Percentiles rank a stretch among this genome's conserved stretches.
These are phyloP conservation scores for Philaenus spumarius DNA, from an alignment of 1,140 invertebrate species.

Conservation along the genomic window DNA sequence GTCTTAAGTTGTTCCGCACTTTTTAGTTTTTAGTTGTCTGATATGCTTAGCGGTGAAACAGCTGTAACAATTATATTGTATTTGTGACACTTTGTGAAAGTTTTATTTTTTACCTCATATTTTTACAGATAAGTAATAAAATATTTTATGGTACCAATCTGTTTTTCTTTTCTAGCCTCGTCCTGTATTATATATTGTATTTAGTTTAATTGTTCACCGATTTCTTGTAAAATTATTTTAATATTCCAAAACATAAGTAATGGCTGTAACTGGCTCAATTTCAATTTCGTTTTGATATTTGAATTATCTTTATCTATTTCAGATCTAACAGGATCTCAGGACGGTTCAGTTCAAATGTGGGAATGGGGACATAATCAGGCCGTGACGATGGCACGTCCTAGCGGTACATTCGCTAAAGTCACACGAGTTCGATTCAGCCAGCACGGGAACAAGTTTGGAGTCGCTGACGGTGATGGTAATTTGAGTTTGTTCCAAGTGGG, in stretches of 20 bases:
- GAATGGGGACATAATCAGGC: conserved; percentile 93
- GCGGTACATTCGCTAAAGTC: conserved; percentile 93
- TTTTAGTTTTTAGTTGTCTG: no score
- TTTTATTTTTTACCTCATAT: no score
- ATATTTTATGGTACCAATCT: no score
- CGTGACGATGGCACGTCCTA: conserved; percentile 79
- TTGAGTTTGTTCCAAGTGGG: conserved; percentile 87
- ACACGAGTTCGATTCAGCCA: conserved; percentile 90
- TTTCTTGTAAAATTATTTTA: neutral
- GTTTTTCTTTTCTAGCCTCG: no score
- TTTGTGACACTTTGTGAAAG: no score
- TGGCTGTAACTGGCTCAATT: neutral
- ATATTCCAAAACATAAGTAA: neutral
- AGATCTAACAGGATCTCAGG: conserved; percentile 94
- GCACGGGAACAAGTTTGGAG: conserved; percentile 98
- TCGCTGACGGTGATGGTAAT: conserved; percentile 86
- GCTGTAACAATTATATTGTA: no score
- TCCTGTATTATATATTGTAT: no score
- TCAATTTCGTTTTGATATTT: neutral
- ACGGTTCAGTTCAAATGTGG: conserved; percentile 96
- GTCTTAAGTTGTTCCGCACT: no score
- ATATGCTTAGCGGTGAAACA: no score
- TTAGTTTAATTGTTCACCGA: neutral
- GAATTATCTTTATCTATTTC: conserved; percentile 26
- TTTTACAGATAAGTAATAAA: no score